A percentile compares a stretch with the other conserved stretches of the same genome.
Evolutionary conservation across 2,113 vertebrate species (phyloP).

Genomic region (Vulpes lagopus): DNA sequence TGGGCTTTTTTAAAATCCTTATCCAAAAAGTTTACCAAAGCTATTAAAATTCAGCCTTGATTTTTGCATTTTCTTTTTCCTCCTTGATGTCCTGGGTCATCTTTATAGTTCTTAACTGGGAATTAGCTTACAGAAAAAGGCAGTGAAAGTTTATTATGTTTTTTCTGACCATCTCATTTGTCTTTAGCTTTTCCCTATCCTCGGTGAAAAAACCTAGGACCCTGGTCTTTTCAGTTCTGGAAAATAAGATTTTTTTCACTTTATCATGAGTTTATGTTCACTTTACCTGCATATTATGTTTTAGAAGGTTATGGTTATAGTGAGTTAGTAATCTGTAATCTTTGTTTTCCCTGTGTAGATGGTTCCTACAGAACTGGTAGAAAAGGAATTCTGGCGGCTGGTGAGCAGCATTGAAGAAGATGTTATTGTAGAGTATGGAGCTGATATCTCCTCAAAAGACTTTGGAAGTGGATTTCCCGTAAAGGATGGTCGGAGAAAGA

Average conservation of each 20-base stretch:
- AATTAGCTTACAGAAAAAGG: slow-evolving; percentile 39
- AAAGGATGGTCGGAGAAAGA: slow-evolving; percentile 93
- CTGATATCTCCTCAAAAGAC: slow-evolving; percentile 98
- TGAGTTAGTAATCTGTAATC: slow-evolving; percentile 10
- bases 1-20: slow-evolving; percentile 2
- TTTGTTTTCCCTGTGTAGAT: slow-evolving; percentile 88
- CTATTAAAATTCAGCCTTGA: slow-evolving; percentile 44
- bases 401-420: slow-evolving; percentile 99
- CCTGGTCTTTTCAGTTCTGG: neutral
- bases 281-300: slow-evolving; percentile 19
- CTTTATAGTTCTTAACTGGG: neutral
- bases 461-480: slow-evolving; percentile 98
- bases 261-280: slow-evolving; percentile 38
- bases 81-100: neutral
- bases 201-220: slow-evolving; percentile 16
- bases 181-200: slow-evolving; percentile 42
- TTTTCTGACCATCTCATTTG: slow-evolving; percentile 20
- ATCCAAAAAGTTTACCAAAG: neutral
- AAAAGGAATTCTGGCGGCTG: slow-evolving; percentile 98
- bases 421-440: slow-evolving; percentile 98
- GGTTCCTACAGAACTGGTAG: slow-evolving; percentile 98
- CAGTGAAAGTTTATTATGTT: slow-evolving; percentile 13
- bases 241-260: slow-evolving; percentile 19
- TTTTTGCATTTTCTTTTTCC: neutral
- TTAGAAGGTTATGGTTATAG: neutral